Base-by-base conservation (phyloP, 2,888 invertebrate species). In the Ecliptopera silaceata region DNA sequence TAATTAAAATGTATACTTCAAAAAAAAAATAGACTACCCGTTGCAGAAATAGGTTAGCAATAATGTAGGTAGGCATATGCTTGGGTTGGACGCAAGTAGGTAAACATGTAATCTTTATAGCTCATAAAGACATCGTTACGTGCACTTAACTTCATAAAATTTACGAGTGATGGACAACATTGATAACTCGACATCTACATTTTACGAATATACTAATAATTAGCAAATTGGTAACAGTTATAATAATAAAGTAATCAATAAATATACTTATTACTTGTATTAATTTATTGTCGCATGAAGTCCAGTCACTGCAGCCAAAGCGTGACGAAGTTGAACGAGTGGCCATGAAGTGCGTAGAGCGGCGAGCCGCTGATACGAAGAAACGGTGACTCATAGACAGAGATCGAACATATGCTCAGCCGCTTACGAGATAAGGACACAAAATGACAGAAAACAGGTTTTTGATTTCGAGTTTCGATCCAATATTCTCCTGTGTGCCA, bases 341-440 rank as follows among this genome's bases (percentile, higher is more conserved):
- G 90, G 85, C 90, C 90, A 85, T 90, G 90, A 89, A 86, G 86
- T 88, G 88, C 86, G 89, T 87, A 86, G 87, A 86, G 81, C 79
- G 85, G 79, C 80, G 80, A 62, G 80, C 74, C 72, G 76, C 80
- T 78, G 85, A 84, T 88, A 88, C 88, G 86, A 85, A 86, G 84
- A 86, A 89, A 86, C 87, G 77, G 89, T 90, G 91, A 90, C 79
- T 90, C 91, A 91, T 74, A 71, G 80, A 90, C 70, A 75, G 86
- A 84, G 90, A 83, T 65, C 72, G 75, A 77, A 72, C 68, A 88
- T 87, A 79, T 74, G 61, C 68, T 70, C 66, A 64, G 59, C 60
- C 61, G 68, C 65, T 68, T 58, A 79, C 61, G 63, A 74, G 85
- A 89, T 71, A 80, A 79, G 80, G 88, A 89, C 75, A 75, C 68